Conservation (phyloP, 2,888 invertebrate species). For the Papilio protenor region DNA sequence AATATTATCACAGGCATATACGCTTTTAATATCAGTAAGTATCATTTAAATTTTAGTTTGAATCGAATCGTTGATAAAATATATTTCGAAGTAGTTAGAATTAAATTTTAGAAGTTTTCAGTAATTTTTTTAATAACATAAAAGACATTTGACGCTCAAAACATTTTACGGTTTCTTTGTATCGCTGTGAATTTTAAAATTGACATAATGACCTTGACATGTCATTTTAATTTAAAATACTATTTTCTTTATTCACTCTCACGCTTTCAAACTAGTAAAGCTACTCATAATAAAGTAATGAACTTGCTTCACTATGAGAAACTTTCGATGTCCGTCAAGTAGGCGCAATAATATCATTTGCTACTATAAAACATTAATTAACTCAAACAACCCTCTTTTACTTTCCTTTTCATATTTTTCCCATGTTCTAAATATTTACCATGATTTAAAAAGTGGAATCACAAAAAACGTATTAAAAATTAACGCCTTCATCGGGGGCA, state of each 20-base stretch:
- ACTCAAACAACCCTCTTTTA: slow-evolving; percentile 4
- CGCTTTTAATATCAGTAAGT: too few species aligned
- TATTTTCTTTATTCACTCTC: slow-evolving; percentile 31
- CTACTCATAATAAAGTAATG: slow-evolving; percentile 29
- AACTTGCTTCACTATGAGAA: slow-evolving; percentile 35
- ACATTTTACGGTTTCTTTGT: not conserved
- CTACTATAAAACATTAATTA: slow-evolving; percentile 15
- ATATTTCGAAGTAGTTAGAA: too few species aligned
- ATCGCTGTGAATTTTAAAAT: not conserved
- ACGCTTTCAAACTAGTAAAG: slow-evolving; percentile 32
- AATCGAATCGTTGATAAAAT: too few species aligned
- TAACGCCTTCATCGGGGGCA: not conserved
- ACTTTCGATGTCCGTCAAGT: slow-evolving; percentile 37
- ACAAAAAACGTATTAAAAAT: not conserved
- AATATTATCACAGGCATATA: not conserved
- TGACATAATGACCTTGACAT: slow-evolving; percentile 25
- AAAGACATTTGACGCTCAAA: not conserved
- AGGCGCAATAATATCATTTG: slow-evolving; percentile 15
- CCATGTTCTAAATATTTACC: slow-evolving; percentile 5
- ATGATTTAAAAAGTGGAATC: too few species aligned
- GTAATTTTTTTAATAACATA: too few species aligned
- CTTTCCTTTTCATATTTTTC: slow-evolving; percentile 11
- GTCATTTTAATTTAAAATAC: not conserved
- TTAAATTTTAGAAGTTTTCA: too few species aligned
- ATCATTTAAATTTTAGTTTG: too few species aligned